Evolutionary conservation across 2,888 invertebrate genomes (phyloP), one percentile per base, ranked within the genome.

Genomic region (Torymus auratus): DNA sequence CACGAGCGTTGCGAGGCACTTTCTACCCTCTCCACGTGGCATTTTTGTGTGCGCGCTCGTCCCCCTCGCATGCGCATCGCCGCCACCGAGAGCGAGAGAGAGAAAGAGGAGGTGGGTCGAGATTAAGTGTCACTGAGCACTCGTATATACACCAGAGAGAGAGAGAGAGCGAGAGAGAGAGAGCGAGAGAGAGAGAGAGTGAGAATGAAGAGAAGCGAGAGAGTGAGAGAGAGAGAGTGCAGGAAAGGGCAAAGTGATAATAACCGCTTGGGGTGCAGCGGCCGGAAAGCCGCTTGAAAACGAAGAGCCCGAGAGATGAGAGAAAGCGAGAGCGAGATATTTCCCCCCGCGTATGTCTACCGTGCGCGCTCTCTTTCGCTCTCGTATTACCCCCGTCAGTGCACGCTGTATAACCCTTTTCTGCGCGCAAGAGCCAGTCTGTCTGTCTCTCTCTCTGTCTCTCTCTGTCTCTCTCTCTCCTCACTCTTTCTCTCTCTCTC

Each of bases 201-300:
- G 2, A 20, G 20, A 20, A 20, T 20, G 20, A 20, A 20, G 20
- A 20, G 20, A 20, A 20, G 20, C 20, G 70, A 10, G 60, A 20
- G 56, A 61, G 80, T 17, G 70, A 76, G 67, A 73, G 83, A 17
- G 74, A 69, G 70, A 74, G 81, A 80, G 83, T 81, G 82, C 82
- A 81, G 83, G 83, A 85, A 85, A 85, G 83, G 83, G 83, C 84
- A 84, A 84, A 85, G 85, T 84, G 84, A 85, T 86, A 84, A 85
- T 85, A 84, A 84, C 84, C 82, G 84, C 83, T 82, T 81, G 81
- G 81, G 84, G 83, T 81, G 83, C 83, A 79, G 78, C 72, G 82
- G 64, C 77, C 61, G 82, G 68, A 79, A 74, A 78, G 78, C 73
- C 83, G 83, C 70, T 70, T 70, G 78, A 73, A 71, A 78, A 71